These are phyloP conservation scores for Helleia helle DNA, from an alignment of 2,888 invertebrate genomes.

Conservation along the genomic window DNA sequence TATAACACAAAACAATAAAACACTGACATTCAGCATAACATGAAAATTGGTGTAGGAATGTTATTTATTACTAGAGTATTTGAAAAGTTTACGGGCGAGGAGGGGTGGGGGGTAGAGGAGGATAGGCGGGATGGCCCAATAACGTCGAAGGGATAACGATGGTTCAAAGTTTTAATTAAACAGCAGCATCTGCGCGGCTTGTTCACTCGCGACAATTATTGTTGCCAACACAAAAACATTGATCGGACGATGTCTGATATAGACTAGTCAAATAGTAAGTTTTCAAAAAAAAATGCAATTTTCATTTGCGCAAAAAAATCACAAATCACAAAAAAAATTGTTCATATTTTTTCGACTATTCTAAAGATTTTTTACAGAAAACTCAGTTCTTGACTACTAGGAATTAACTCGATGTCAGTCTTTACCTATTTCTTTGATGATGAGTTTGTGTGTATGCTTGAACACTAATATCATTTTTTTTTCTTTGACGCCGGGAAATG, in stretches of 20 bases:
- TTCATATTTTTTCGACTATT: too few species aligned
- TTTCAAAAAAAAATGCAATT: too few species aligned
- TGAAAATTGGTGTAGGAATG: neutral
- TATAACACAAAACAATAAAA: neutral
- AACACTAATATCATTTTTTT: too few species aligned
- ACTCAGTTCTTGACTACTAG: too few species aligned
- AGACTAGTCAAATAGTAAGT: too few species aligned
- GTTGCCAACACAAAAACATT: conserved; percentile 21
- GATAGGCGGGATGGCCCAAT: conserved; percentile 41
- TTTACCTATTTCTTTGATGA: too few species aligned
- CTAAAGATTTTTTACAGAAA: too few species aligned
- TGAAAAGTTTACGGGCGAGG: neutral
- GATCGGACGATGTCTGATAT: neutral
- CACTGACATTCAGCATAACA: neutral
- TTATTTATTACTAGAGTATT: conserved; percentile 3
- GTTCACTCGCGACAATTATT: conserved; percentile 56
- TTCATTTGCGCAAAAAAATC: too few species aligned
- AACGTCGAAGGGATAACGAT: conserved; percentile 54
- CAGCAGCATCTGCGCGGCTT: conserved; percentile 54
- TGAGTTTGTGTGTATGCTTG: too few species aligned
- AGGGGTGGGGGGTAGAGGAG: neutral
- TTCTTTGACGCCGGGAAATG: too few species aligned
- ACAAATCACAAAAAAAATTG: too few species aligned
- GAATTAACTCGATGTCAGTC: too few species aligned
- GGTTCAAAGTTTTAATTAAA: conserved; percentile 68